Evolutionary conservation across 2,888 invertebrate species (phyloP).

Genomic region (Mantis religiosa): DNA sequence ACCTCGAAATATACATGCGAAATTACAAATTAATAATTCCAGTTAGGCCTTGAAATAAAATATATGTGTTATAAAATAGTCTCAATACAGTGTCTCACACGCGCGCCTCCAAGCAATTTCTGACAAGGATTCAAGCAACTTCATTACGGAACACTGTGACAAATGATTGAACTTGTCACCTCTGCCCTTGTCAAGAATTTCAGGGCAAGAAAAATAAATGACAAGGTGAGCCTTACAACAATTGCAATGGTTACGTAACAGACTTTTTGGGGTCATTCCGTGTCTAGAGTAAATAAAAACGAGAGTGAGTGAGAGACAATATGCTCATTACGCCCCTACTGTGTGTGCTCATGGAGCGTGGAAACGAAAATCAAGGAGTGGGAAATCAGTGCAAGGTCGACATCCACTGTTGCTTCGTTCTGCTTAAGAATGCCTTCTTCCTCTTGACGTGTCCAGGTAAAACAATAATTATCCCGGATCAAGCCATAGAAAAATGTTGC

Average conservation of each 20-base stretch:
- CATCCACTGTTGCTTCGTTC: background rate
- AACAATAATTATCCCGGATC: background rate
- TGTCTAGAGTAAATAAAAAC: background rate
- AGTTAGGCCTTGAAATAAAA: no score
- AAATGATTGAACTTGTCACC: background rate
- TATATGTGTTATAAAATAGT: no score
- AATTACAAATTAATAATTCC: no score
- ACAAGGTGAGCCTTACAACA: background rate
- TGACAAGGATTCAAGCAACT: background rate
- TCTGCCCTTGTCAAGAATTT: background rate
- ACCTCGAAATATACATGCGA: no score
- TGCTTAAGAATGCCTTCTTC: background rate
- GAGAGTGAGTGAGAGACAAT: background rate
- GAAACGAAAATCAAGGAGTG: background rate
- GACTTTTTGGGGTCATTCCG: background rate
- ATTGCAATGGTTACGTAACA: background rate
- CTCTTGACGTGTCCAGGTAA: background rate
- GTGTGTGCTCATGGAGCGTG: background rate
- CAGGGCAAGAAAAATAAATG: background rate
- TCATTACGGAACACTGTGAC: background rate
- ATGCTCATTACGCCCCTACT: background rate
- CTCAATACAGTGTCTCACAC: no score
- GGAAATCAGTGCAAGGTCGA: slow-evolving; percentile 3
- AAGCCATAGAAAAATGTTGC: background rate
- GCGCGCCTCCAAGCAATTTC: no score